phyloP scores from a whole-genome alignment of 2,888 invertebrate genomes.

The Alloplasta piceator region DNA sequence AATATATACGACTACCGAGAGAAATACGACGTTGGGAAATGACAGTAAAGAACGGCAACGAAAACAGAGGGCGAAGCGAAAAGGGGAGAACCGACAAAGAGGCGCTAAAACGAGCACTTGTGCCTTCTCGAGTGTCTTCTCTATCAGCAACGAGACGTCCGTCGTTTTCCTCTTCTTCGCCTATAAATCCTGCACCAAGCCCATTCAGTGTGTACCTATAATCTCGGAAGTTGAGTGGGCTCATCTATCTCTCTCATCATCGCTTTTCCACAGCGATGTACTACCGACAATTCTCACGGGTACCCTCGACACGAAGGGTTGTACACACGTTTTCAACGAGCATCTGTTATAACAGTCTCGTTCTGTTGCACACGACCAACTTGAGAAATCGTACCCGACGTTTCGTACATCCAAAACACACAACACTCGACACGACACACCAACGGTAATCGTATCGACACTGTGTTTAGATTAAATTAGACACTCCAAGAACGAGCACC shows the following conservation, averaged over 20 bases:
- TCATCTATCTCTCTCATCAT: constrained; percentile 37
- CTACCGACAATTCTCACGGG: constrained; percentile 50
- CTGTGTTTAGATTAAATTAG: constrained; percentile 42
- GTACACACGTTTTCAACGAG: constrained; percentile 43
- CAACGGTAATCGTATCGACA: constrained; percentile 34
- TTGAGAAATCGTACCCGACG: constrained; percentile 31
- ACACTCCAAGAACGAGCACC: constrained; percentile 24
- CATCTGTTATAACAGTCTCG: constrained; percentile 23
- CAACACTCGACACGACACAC: neutral
- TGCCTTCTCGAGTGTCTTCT: constrained; percentile 46
- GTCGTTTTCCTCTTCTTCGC: constrained; percentile 8
- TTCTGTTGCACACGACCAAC: constrained; percentile 2
- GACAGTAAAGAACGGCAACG: constrained; percentile 7
- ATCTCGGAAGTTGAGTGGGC: constrained; percentile 42
- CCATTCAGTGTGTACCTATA: constrained; percentile 41
- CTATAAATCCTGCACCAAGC: constrained; percentile 32
- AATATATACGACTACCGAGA: neutral
- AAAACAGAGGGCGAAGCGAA: constrained; percentile 11
- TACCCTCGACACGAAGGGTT: constrained; percentile 44
- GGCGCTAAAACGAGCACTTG: constrained; percentile 24
- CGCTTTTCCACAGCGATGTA: constrained; percentile 6
- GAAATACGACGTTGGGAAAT: constrained; percentile 17
- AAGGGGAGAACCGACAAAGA: constrained; percentile 9
- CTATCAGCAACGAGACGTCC: constrained; percentile 25
- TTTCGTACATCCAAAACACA: constrained; percentile 9